Percentiles rank a stretch among this genome's conserved stretches.
These are phyloP conservation scores for Lytechinus pictus DNA, from an alignment of 35 echinoderm and acorn worm genomes.

Conservation along the genomic window DNA sequence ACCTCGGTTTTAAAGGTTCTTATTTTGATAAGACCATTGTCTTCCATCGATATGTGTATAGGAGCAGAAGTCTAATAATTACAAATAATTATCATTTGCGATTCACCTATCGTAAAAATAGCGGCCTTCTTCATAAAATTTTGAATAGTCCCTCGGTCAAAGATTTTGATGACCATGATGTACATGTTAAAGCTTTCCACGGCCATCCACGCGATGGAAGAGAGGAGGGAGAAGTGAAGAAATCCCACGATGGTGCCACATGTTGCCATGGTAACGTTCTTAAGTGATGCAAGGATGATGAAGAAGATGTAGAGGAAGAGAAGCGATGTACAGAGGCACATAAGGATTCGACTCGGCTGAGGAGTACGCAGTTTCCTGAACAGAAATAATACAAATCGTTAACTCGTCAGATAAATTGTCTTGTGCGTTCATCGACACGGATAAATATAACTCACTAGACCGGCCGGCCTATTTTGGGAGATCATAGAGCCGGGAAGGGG, in stretches of 20 bases:
- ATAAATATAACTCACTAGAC: too few relatives aligned
- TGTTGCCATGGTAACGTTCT: background rate
- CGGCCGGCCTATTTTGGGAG: too few relatives aligned
- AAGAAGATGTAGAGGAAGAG: constrained; percentile 61
- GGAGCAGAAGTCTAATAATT: background rate
- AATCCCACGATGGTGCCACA: constrained; percentile 30
- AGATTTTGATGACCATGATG: constrained; percentile 40
- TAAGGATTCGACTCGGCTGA: constrained; percentile 49
- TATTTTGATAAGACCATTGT: too few relatives aligned
- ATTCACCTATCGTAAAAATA: background rate
- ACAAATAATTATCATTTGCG: background rate
- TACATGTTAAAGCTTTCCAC: constrained; percentile 45
- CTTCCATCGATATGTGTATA: background rate
- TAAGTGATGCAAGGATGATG: constrained; percentile 32
- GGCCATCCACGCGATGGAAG: constrained; percentile 4
- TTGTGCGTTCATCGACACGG: too few relatives aligned
- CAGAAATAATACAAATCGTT: too few relatives aligned
- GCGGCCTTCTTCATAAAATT: constrained; percentile 38
- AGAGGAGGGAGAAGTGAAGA: constrained; percentile 33
- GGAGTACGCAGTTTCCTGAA: background rate
- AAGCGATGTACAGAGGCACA: constrained; percentile 43
- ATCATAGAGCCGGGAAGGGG: too few relatives aligned
- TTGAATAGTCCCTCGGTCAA: background rate
- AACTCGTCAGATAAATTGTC: too few relatives aligned
- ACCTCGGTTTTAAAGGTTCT: too few relatives aligned